These are phyloP conservation scores for Myotis myotis DNA, from an alignment of 2,797 vertebrate species.

Conservation along the genomic window DNA sequence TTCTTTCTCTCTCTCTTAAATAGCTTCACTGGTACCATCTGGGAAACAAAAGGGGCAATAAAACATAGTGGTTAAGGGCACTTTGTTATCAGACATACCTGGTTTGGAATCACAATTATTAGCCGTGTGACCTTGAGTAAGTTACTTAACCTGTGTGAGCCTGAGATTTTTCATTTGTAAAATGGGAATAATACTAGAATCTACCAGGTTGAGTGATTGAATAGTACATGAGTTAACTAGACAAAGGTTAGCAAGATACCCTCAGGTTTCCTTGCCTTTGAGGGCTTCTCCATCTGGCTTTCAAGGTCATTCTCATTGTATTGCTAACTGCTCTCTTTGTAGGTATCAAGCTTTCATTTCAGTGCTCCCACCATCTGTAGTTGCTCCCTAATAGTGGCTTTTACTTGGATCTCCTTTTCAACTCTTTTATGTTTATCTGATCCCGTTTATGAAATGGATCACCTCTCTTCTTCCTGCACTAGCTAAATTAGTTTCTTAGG, in stretches of 20 bases:
- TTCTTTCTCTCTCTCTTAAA: not conserved
- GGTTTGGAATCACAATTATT: not conserved
- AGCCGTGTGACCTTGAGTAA: not conserved
- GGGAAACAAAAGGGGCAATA: conserved; percentile 18
- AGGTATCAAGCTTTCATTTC: not conserved
- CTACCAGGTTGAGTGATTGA: not conserved
- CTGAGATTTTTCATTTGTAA: not conserved
- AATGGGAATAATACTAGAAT: not conserved
- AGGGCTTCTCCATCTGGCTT: not conserved
- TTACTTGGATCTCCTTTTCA: not conserved
- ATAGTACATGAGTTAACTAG: not conserved
- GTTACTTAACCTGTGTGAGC: not conserved
- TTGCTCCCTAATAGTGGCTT: not conserved
- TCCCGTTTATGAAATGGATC: not conserved
- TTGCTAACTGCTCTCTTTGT: not conserved
- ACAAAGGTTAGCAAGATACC: not conserved
- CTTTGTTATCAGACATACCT: not conserved
- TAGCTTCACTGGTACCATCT: conserved; percentile 21
- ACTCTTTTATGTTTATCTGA: not conserved
- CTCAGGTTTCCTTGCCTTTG: not conserved
- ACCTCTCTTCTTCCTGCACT: not conserved
- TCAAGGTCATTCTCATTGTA: not conserved
- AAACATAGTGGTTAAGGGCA: not conserved
- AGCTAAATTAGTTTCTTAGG: not conserved
- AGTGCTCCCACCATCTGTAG: not conserved